Evolutionary conservation across 2,797 vertebrate genomes (phyloP).

Genomic region (Anguilla megastoma): DNA sequence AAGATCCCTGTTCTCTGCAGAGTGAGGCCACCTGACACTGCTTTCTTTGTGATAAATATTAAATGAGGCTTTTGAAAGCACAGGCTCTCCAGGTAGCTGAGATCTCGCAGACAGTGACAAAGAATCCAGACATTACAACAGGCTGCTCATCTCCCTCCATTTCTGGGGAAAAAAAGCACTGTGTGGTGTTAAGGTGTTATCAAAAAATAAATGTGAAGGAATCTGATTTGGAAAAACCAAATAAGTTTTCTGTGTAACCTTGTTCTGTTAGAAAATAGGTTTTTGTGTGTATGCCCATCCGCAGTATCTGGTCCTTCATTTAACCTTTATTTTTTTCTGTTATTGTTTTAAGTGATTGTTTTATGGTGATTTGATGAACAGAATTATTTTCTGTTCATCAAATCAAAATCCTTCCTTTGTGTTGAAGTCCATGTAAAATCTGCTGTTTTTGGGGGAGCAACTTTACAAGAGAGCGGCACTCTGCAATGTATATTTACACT

Average conservation of each 20-base stretch:
- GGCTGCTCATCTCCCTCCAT: background rate
- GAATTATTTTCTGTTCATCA: no score
- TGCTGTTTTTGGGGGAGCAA: no score
- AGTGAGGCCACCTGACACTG: background rate
- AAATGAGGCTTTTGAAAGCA: slow-evolving; percentile 29
- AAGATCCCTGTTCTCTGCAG: background rate
- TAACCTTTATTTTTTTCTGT: no score
- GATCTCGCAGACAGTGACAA: background rate
- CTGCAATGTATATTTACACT: no score
- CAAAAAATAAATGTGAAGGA: background rate
- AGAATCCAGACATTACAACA: background rate
- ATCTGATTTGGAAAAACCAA: background rate
- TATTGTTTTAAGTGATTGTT: no score
- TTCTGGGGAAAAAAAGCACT: background rate
- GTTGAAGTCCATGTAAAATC: no score
- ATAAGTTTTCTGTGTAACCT: background rate
- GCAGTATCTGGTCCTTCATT: no score
- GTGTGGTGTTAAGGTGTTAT: background rate
- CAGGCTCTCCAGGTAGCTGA: slow-evolving; percentile 18
- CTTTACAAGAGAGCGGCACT: no score
- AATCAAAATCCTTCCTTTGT: no score
- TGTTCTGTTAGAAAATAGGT: background rate
- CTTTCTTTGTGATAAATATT: slow-evolving; percentile 16
- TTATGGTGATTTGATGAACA: no score
- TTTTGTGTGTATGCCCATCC: no score